Percentiles rank a stretch among this genome's conserved stretches.
Conservation (phyloP, 1,140 invertebrate genomes). For the Dolichoris vasculosae region DNA sequence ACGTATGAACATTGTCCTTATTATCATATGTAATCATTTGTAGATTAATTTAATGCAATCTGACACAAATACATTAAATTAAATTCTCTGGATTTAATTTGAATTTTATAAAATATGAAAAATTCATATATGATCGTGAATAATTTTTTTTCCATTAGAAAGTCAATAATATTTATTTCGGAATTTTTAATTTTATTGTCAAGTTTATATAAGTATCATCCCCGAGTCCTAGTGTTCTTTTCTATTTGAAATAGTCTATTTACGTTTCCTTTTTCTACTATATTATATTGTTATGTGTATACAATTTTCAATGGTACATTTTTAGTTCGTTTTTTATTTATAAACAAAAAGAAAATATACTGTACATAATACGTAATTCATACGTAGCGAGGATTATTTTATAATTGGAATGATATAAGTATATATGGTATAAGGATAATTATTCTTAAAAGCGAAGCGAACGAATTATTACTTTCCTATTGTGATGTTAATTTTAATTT, state of each 20-base stretch:
- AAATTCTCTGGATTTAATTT: not conserved
- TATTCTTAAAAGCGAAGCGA: constrained; percentile 59
- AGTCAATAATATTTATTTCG: not conserved
- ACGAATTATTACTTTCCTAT: constrained; percentile 64
- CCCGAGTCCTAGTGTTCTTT: not conserved
- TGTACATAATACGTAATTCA: constrained; percentile 60
- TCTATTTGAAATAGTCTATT: constrained; percentile 25
- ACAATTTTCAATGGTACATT: constrained; percentile 5
- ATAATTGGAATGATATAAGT: constrained; percentile 56
- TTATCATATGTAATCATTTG: not conserved
- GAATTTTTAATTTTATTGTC: constrained; percentile 14
- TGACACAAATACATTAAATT: not conserved
- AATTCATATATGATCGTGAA: constrained; percentile 21
- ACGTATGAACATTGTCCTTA: constrained; percentile 19
- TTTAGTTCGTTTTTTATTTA: constrained; percentile 58
- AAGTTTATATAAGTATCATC: constrained; percentile 8
- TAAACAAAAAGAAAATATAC: constrained; percentile 56
- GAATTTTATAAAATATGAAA: not conserved
- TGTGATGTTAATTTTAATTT: constrained; percentile 69
- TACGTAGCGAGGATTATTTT: constrained; percentile 43
- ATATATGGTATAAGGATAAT: constrained; percentile 54
- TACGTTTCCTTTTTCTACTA: not conserved
- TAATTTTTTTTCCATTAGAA: constrained; percentile 4
- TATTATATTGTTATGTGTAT: not conserved
- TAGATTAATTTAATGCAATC: not conserved